phyloP scores from a whole-genome alignment of 2,113 vertebrate genomes.

The Uropsilus gracilis region DNA sequence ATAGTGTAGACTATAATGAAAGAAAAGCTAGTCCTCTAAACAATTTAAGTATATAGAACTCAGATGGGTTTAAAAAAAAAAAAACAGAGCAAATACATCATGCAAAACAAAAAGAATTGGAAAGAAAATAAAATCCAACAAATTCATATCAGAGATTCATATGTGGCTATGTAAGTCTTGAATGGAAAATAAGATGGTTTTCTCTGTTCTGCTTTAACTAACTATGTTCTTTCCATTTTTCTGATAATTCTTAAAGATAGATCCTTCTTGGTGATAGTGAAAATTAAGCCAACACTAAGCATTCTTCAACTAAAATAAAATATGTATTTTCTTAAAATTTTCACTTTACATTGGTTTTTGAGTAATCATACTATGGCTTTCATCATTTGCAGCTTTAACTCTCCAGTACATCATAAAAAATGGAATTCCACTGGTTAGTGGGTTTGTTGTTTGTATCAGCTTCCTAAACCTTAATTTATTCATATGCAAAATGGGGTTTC shows the following conservation, averaged over 20 bases:
- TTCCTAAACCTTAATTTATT: background rate
- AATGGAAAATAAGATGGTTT: conserved; percentile 3
- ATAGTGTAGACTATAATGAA: background rate
- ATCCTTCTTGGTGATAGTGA: background rate
- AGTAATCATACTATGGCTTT: background rate
- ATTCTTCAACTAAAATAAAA: conserved; percentile 13
- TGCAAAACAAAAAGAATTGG: background rate
- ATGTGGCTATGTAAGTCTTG: background rate
- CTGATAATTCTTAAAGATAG: background rate
- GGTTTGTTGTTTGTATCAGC: background rate
- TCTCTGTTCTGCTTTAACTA: background rate
- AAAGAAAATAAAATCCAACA: background rate
- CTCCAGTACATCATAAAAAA: background rate
- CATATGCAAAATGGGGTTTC: background rate
- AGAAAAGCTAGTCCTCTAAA: background rate
- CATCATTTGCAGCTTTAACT: background rate
- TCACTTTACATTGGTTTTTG: background rate
- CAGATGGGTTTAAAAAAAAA: no score
- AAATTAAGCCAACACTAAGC: background rate
- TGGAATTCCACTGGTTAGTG: background rate
- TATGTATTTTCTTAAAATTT: background rate
- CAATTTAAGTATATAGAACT: background rate
- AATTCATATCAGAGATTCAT: background rate
- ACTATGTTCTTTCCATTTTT: background rate
- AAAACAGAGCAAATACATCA: background rate